A percentile compares a stretch with the other conserved stretches of the same genome.
phyloP scores from a whole-genome alignment of 1,140 invertebrate genomes.

The Drosophila hydei region DNA sequence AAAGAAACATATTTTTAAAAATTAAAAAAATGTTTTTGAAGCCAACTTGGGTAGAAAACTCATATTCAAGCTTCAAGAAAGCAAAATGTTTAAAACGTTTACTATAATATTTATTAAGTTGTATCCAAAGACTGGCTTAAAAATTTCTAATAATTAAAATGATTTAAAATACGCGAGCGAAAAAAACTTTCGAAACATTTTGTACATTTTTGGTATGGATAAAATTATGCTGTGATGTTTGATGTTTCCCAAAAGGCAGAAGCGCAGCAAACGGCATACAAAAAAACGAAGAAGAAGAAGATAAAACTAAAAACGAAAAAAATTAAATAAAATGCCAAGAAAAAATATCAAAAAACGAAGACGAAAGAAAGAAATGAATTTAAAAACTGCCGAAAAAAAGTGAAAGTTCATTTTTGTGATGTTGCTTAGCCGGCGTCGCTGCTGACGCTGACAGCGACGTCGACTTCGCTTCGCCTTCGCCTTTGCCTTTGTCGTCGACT shows the following conservation, averaged over 20 bases:
- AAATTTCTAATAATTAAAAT: slow-evolving; percentile 1
- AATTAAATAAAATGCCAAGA: slow-evolving; percentile 50
- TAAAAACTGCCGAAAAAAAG: slow-evolving; percentile 84
- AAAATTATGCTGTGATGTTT: slow-evolving; percentile 28
- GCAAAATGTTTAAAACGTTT: too few relatives aligned
- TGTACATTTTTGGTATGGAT: slow-evolving; percentile 45
- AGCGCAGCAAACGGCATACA: slow-evolving; percentile 16
- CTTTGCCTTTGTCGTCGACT: slow-evolving; percentile 7
- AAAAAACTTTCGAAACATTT: slow-evolving; percentile 58
- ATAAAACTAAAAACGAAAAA: slow-evolving; percentile 40
- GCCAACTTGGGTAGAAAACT: too few relatives aligned
- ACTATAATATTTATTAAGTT: not conserved
- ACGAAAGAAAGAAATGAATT: slow-evolving; percentile 76
- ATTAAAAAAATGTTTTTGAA: too few relatives aligned
- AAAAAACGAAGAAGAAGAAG: slow-evolving; percentile 38
- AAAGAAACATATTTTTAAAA: too few relatives aligned
- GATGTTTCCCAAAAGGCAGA: slow-evolving; percentile 45
- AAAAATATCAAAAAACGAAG: slow-evolving; percentile 41
- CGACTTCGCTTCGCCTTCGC: slow-evolving; percentile 24
- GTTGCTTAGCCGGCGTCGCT: slow-evolving; percentile 69
- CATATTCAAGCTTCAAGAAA: too few relatives aligned
- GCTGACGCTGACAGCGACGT: slow-evolving; percentile 20
- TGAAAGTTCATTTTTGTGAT: slow-evolving; percentile 83
- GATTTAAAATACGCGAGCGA: not conserved
- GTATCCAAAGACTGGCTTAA: not conserved